Conservation (phyloP, 1,140 invertebrate genomes). For the Eciton burchellii region DNA sequence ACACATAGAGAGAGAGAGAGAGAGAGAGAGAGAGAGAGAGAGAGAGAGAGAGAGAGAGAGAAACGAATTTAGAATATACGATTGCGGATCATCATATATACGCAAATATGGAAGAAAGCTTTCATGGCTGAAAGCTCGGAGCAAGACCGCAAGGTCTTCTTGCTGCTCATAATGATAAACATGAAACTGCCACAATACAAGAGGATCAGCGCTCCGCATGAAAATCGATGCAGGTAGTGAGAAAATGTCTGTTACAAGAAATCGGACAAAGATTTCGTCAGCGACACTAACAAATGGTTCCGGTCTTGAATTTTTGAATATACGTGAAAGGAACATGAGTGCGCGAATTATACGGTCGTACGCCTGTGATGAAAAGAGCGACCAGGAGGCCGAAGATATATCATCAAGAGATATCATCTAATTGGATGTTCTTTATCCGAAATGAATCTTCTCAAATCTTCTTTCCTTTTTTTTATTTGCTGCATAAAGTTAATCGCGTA, state of each 20-base stretch:
- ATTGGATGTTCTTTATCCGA: neutral
- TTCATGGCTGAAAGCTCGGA: neutral
- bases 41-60: too few species aligned
- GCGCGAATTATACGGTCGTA: conserved; percentile 24
- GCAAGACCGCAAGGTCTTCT: neutral
- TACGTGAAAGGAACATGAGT: conserved; percentile 14
- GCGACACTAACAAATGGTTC: conserved; percentile 29
- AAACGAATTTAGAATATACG: neutral
- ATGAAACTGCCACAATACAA: conserved; percentile 14
- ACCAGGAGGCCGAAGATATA: neutral
- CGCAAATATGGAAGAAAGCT: conserved; percentile 3
- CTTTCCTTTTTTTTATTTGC: conserved; percentile 8
- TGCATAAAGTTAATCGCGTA: neutral
- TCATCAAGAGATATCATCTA: neutral
- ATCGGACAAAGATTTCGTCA: conserved; percentile 7
- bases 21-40: too few species aligned
- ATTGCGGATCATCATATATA: neutral
- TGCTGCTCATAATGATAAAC: conserved; percentile 15
- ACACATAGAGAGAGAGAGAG: too few species aligned
- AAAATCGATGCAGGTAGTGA: neutral
- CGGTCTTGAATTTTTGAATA: conserved; percentile 14
- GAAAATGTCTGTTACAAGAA: conserved; percentile 7
- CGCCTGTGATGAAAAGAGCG: neutral
- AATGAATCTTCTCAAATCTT: neutral
- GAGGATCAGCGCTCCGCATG: neutral